These are phyloP conservation scores for Alces alces DNA, from an alignment of 2,113 vertebrate genomes.

Conservation along the genomic window DNA sequence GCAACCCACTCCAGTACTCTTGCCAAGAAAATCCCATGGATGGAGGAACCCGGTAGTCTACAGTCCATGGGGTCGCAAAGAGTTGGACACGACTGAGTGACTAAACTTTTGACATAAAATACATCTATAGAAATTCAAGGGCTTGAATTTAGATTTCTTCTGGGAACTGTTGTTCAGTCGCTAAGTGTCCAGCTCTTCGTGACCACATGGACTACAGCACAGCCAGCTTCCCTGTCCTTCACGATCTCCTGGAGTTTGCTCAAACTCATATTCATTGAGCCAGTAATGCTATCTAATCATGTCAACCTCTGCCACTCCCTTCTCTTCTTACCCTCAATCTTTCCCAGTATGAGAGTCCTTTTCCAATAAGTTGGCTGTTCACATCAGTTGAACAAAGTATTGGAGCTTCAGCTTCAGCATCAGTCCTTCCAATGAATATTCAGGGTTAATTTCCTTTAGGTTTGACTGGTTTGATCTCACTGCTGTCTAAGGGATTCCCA, in stretches of 20 bases:
- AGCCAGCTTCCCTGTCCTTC: background rate
- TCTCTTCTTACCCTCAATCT: background rate
- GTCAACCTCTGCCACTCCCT: background rate
- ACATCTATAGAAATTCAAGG: background rate
- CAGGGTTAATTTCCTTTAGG: background rate
- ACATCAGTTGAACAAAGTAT: background rate
- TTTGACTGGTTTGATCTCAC: background rate
- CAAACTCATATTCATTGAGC: background rate
- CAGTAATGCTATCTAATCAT: background rate
- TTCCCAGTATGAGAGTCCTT: background rate
- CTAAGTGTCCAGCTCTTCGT: background rate
- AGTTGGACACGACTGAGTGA: background rate
- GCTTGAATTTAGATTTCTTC: conserved; percentile 35
- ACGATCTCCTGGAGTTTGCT: background rate
- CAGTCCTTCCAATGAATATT: background rate
- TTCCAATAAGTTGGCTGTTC: background rate
- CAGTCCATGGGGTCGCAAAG: background rate
- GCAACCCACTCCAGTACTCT: background rate
- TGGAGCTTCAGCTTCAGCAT: background rate
- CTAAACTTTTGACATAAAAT: background rate
- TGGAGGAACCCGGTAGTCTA: background rate
- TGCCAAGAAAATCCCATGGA: background rate
- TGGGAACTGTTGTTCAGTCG: background rate
- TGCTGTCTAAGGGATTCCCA: background rate
- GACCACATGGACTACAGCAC: background rate